Evolutionary conservation across 2,888 invertebrate genomes (phyloP), one percentile per base, ranked within the genome.

Genomic region (Clistopyga incitator): DNA sequence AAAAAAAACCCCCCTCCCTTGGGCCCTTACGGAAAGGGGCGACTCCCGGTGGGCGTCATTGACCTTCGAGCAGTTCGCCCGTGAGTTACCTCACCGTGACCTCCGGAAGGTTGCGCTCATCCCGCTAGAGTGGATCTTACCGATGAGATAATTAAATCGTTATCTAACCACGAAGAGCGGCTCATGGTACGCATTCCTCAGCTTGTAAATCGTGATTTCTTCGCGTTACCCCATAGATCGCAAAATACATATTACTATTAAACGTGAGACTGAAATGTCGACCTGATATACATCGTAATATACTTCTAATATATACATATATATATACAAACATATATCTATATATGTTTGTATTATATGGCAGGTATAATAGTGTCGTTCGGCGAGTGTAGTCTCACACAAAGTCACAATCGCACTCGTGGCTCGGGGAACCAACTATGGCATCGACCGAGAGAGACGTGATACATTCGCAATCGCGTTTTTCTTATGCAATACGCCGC

Each of bases 401-500:
- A 67, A 20, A 76, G 72, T 78, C 72, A 72, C 78, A 82, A 78
- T 78, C 74, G 67, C 47, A 76, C 72, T 59, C 74, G 78, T 47
- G 15, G 15, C n/a, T 47, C 54, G 74, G 82, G 78, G 74, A 38
- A 72, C 82, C 82, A 82, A 82, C 82, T 82, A 78, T 75, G 82
- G 82, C 61, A 38, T 75, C 61, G 68, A 61, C 56, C 25, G 47
- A 70, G 42, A 68, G 25, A 75, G 80, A 80, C 80, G 78, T 74
- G 78, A 70, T 82, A 82, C 82, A 78, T 82, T 82, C 82, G 84
- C 84, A 84, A 84, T 81, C 84, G 38, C 84, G 38, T 38, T 72
- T 82, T 84, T 84, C 78, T 84, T 84, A 84, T 82, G 84, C 84
- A 84, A 84, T 81, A 4, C 34, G 47, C 61, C 75, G 72, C 82